Percentiles rank a stretch among this genome's conserved stretches.
Conservation (phyloP, 2,113 vertebrate genomes). For the Alosa alosa region DNA sequence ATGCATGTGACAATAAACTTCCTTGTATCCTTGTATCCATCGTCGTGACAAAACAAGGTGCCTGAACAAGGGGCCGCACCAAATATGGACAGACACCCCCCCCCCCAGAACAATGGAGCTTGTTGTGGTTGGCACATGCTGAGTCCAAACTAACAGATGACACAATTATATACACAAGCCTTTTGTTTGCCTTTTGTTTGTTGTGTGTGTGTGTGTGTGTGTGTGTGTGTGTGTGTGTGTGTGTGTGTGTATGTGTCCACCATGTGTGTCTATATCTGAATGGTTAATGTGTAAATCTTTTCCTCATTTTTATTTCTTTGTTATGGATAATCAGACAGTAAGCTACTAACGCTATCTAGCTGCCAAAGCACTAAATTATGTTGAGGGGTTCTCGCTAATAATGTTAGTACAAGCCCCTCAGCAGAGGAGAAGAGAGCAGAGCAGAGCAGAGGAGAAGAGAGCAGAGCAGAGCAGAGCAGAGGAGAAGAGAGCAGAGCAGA, state of each 20-base stretch:
- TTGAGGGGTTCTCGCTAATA: not conserved
- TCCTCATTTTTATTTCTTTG: not conserved
- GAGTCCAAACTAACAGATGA: slow-evolving; percentile 54
- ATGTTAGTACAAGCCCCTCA: not conserved
- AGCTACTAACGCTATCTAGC: not conserved
- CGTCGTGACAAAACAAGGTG: not conserved
- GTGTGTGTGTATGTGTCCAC: not conserved
- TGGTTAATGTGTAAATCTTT: not conserved
- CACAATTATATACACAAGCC: slow-evolving; percentile 57
- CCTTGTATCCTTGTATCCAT: no score
- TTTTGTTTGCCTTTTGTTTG: slow-evolving; percentile 38
- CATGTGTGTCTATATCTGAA: no score
- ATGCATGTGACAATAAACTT: no score
- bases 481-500: not conserved
- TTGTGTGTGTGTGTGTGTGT: slow-evolving; percentile 44
- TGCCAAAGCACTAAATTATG: not conserved
- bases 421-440: not conserved
- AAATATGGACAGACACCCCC: slow-evolving; percentile 52
- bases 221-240: not conserved
- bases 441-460: slow-evolving; percentile 26
- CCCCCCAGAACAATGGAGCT: slow-evolving; percentile 39
- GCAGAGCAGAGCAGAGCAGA: slow-evolving; percentile 35
- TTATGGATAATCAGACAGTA: not conserved
- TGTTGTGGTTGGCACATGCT: slow-evolving; percentile 43
- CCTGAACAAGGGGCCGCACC: slow-evolving; percentile 26